phyloP scores from a whole-genome alignment of 2,888 invertebrate genomes.

The Lepidocyrtinus sp. region DNA sequence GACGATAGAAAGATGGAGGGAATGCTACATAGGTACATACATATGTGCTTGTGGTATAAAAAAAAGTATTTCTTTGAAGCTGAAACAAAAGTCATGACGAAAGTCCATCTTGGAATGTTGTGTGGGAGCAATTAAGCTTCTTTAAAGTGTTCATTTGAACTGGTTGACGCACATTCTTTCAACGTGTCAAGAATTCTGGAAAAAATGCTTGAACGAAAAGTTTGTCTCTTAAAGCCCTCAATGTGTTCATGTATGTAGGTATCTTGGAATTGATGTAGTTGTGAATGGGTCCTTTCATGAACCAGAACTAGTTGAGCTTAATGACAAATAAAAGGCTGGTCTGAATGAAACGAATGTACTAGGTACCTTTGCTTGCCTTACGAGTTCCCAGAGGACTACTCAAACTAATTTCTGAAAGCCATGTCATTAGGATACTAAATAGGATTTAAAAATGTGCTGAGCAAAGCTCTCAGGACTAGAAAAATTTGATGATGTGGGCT shows the following conservation, averaged over 20 bases:
- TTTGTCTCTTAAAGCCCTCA: background rate
- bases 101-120: too few species aligned
- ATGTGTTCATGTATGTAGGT: background rate
- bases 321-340: background rate
- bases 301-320: background rate
- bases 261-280: background rate
- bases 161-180: background rate
- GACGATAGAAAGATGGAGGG: too few species aligned
- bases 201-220: too few species aligned
- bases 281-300: background rate
- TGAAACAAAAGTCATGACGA: background rate
- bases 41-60: background rate
- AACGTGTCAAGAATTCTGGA: background rate
- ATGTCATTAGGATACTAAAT: background rate
- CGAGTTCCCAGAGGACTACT: background rate
- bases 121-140: constrained; percentile 13
- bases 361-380: background rate
- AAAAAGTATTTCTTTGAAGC: background rate
- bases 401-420: background rate
- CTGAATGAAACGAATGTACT: too few species aligned
- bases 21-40: too few species aligned
- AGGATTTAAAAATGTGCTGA: background rate
- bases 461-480: too few species aligned
- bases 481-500: background rate
- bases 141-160: constrained; percentile 18